Evolutionary conservation across 2,888 invertebrate genomes (phyloP).

Genomic region (Therioaphis trifolii): DNA sequence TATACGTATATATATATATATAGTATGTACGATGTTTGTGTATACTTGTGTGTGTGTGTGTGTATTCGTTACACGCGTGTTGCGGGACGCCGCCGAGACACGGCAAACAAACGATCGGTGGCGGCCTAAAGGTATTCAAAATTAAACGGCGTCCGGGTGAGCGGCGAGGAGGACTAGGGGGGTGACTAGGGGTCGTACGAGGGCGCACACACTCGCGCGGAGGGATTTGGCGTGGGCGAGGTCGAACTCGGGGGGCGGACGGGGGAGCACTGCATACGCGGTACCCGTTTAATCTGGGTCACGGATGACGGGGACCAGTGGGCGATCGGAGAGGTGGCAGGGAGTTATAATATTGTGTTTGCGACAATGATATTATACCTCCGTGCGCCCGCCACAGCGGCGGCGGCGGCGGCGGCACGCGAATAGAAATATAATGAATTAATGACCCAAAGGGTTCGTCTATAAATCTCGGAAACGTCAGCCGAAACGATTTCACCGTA

Average conservation of each 20-base stretch:
- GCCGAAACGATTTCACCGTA: not conserved
- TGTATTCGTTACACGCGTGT: too few relatives aligned
- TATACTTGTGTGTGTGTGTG: not conserved
- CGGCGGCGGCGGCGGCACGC: not conserved
- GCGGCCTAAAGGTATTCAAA: not conserved
- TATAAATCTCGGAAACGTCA: conserved; percentile 11
- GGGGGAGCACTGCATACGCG: not conserved
- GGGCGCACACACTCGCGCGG: not conserved
- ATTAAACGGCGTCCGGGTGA: conserved; percentile 31
- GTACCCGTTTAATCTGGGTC: conserved; percentile 20
- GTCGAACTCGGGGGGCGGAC: not conserved
- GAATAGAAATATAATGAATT: conserved; percentile 22
- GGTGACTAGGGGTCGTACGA: too few relatives aligned
- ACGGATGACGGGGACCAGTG: too few relatives aligned
- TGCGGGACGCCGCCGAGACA: conserved; percentile 25
- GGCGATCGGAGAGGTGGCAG: too few relatives aligned
- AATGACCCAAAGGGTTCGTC: not conserved
- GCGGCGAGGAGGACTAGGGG: too few relatives aligned
- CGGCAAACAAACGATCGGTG: not conserved
- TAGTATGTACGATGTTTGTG: too few relatives aligned
- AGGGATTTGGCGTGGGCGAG: not conserved
- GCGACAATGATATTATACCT: conserved; percentile 37
- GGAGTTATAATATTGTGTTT: conserved; percentile 14
- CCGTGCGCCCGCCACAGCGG: too few relatives aligned
- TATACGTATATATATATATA: not conserved